A percentile compares a stretch with the other conserved stretches of the same genome.
Evolutionary conservation across 2,888 invertebrate genomes (phyloP).

Genomic region (Polydrusus cervinus): DNA sequence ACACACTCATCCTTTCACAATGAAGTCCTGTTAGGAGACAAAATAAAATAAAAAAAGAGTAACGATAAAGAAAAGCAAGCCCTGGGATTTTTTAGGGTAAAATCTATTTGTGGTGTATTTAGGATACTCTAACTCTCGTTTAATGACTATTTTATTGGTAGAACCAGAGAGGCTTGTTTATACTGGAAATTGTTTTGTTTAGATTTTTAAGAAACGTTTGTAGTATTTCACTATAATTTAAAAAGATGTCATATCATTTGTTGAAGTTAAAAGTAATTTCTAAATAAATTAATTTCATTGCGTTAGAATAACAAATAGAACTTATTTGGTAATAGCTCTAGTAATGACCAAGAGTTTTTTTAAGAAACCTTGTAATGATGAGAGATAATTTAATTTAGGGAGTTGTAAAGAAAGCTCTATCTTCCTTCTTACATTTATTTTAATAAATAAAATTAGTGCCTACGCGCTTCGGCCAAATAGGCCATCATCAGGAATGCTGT

Average conservation of each 20-base stretch:
- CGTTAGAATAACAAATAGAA: no score
- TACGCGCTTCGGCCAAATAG: no score
- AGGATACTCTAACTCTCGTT: constrained; percentile 44
- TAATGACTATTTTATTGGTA: constrained; percentile 46
- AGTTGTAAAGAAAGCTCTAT: no score
- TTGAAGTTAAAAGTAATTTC: not conserved
- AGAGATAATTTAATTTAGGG: no score
- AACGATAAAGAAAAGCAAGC: constrained; percentile 53
- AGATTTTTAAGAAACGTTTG: constrained; percentile 1
- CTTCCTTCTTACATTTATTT: no score
- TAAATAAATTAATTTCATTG: not conserved
- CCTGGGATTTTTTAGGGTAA: constrained; percentile 49
- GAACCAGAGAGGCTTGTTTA: constrained; percentile 32
- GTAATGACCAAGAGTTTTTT: no score
- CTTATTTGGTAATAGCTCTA: no score
- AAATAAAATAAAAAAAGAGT: constrained; percentile 53
- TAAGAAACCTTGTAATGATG: no score
- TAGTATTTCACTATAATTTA: no score
- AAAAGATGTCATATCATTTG: no score
- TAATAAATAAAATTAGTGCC: no score
- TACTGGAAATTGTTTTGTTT: constrained; percentile 33
- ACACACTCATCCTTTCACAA: constrained; percentile 55
- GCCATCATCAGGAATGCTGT: no score
- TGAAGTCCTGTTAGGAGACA: constrained; percentile 52
- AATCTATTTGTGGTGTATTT: constrained; percentile 52